Evolutionary conservation across 2,113 vertebrate species (phyloP).

Genomic region (Muntiacus reevesi): DNA sequence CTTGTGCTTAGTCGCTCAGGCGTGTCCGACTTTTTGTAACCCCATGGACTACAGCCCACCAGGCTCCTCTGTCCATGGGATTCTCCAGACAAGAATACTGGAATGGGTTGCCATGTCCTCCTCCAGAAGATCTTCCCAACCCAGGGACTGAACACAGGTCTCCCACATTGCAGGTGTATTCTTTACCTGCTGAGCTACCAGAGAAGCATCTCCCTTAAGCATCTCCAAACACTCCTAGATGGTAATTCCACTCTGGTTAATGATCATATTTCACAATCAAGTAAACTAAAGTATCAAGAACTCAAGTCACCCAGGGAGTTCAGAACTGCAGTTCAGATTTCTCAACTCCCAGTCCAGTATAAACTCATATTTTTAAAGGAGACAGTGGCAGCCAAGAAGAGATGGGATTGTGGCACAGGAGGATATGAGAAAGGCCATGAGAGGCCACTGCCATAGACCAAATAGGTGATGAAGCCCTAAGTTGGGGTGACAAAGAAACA

Average conservation of each 20-base stretch:
- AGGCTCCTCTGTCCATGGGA: neutral
- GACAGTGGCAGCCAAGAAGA: neutral
- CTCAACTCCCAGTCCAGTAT: neutral
- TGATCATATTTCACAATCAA: neutral
- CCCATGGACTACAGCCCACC: neutral
- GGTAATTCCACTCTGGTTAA: neutral
- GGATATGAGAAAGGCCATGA: neutral
- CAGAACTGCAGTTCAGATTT: neutral
- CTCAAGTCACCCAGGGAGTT: neutral
- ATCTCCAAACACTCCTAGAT: neutral
- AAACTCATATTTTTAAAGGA: neutral
- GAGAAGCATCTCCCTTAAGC: neutral
- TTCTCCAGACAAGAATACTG: neutral
- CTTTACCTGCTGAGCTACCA: neutral
- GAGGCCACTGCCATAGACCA: neutral
- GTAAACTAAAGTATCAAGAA: neutral
- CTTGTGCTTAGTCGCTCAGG: neutral
- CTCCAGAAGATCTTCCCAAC: neutral
- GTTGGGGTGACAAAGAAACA: neutral
- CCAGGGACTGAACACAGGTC: neutral
- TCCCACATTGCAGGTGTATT: neutral
- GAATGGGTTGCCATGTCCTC: neutral
- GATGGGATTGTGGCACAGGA: neutral
- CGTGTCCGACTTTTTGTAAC: neutral
- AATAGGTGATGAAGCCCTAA: neutral